Evolutionary conservation across 2,113 vertebrate genomes (phyloP), one percentile per base, ranked within the genome.

Genomic region (Odobenus rosmarus): DNA sequence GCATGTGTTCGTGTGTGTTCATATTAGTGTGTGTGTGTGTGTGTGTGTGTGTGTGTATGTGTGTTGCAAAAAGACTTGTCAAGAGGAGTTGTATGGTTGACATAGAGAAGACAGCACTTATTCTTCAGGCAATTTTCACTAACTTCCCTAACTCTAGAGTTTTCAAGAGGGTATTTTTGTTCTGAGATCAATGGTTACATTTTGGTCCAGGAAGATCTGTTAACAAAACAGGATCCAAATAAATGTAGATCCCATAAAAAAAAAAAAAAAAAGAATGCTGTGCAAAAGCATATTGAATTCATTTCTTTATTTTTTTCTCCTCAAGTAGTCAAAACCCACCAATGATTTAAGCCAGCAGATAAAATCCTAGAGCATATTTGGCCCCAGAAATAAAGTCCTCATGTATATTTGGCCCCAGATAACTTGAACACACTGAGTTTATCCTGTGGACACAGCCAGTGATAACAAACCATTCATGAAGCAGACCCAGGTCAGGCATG

Each of bases 81-180:
- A 69, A 31, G 71, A 69, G 76, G 46, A 89, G 3, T 15, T 39
- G 11, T 59, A 4, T 28, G 49, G 26, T 36, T 86, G 74, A 39
- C 79, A 36, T 4, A 24, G 18, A 77, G 26, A 62, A 79, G 71
- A 15, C 62, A 94, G n/a, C 1, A 64, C 46, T 42, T 83, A 36
- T 46, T 84, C 69, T 61, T 90, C 51, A 71, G 67, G 67, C 11
- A 42, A 39, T 88, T 87, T 77, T 80, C 36, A 39, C 24, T 28
- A 36, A 42, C 36, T 95, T 80, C 14, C 7, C n/a, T 28, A 10
- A 51, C 31, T 57, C 39, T 62, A 16, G 18, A 93, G 39, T 92
- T 89, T 86, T 36, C 53, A 89, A 79, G 59, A 94, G 36, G 36
- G 21, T 94, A 53, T 92, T 95, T 87, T 74, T 83, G 15, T 92